phyloP scores from a whole-genome alignment of 2,113 vertebrate genomes.

The Chamaea fasciata region DNA sequence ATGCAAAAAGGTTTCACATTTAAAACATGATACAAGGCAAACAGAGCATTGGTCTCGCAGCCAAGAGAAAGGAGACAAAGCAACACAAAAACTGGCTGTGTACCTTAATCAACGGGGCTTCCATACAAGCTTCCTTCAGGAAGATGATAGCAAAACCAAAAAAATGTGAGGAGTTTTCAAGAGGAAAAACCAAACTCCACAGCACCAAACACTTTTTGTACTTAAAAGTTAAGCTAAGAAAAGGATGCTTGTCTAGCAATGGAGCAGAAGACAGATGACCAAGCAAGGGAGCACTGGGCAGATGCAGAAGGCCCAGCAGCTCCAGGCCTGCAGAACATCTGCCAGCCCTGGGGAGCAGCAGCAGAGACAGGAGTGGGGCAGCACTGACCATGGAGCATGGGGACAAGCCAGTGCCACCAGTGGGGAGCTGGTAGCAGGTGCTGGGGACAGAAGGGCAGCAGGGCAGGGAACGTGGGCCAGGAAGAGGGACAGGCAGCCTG shows the following conservation, averaged over 20 bases:
- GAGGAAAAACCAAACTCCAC: neutral
- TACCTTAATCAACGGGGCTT: neutral
- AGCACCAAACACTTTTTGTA: neutral
- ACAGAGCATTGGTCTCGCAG: neutral
- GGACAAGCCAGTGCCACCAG: accelerated
- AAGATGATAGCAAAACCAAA: neutral
- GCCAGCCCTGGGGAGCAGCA: neutral
- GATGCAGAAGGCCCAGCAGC: neutral
- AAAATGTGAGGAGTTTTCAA: neutral
- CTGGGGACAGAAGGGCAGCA: neutral
- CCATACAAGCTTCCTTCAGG: neutral
- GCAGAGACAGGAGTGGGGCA: neutral
- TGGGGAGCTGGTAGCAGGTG: neutral
- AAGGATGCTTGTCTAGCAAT: accelerated
- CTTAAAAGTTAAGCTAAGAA: neutral
- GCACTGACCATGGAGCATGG: accelerated
- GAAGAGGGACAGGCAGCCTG: neutral
- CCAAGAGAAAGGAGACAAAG: neutral
- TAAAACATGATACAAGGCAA: neutral
- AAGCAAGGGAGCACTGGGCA: neutral
- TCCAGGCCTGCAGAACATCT: neutral
- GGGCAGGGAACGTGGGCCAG: neutral
- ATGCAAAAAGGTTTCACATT: neutral
- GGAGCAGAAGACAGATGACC: neutral
- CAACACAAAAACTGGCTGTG: neutral